Evolutionary conservation across 2,888 invertebrate genomes (phyloP), one percentile per base, ranked within the genome.

Genomic region (Branchellion lobata): DNA sequence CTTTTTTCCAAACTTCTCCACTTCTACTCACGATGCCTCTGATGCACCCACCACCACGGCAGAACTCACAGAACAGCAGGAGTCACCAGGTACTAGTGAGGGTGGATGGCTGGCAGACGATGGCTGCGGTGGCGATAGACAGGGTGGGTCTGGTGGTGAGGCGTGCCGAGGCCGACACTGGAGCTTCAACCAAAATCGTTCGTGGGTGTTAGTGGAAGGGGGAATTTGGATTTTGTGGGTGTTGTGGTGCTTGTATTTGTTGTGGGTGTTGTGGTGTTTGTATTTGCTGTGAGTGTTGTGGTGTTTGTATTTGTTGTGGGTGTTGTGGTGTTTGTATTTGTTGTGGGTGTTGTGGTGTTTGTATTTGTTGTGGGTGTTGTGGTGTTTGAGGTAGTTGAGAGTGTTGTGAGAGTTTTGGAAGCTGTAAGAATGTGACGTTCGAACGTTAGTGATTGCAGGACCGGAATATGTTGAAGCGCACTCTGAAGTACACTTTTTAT

Each of bases 111-210:
- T 98, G 96, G 95, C 91, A 92, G 82, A 89, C 91, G 51, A 91
- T 94, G 76, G 92, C 92, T 83, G 95, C 97, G 0, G 93, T 99
- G 24, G 94, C 95, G 11, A 94, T 99, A 0, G 98, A 99, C 88
- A 92, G 94, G 87, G 96, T 97, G 31, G 98, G 98, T 1, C 91
- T 93, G 68, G 98, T 93, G 89, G 98, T 97, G 84, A 85, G 90
- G 73, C 85, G 88, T 72, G 87, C 88, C 1, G 82, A 85, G 31
- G 86, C 88, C 27, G 86, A 87, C 65, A 81, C 82, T 27, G 79
- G 81, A 74, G 79, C 68, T 36, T 53, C 81, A 40, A 79, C 82
- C 21, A 78, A 78, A 57, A 80, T 83, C 34, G 83, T 84, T 73
- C 81, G 84, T 80, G 11, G 40, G 40, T 40, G 40, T 18, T n/a